phyloP scores from a whole-genome alignment of 2,888 invertebrate genomes.

The Ormia ochracea region DNA sequence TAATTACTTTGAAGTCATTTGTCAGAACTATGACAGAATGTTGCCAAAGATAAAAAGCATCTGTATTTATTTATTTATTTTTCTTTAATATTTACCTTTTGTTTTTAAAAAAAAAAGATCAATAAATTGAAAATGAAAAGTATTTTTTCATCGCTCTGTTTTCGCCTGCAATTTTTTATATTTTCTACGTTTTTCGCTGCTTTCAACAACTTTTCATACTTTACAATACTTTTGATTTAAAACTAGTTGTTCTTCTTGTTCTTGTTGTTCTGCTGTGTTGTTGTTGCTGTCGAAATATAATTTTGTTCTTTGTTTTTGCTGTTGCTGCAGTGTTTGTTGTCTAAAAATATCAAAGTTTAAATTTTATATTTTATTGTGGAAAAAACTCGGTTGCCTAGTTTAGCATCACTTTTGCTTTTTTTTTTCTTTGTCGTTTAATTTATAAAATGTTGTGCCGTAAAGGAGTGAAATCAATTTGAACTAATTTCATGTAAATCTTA shows the following conservation, averaged over 20 bases:
- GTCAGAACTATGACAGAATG: conserved; percentile 38
- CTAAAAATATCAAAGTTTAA: conserved; percentile 61
- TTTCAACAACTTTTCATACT: conserved; percentile 41
- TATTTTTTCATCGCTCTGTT: conserved; percentile 9
- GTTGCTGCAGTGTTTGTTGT: conserved; percentile 30
- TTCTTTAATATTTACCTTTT: too few relatives aligned
- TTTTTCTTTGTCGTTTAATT: conserved; percentile 28
- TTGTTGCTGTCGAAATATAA: conserved; percentile 32
- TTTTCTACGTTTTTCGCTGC: neutral
- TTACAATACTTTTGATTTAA: conserved; percentile 40
- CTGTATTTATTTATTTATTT: neutral
- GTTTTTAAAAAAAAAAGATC: neutral
- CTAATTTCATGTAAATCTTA: neutral
- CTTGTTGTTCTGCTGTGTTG: too few relatives aligned
- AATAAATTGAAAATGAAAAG: neutral
- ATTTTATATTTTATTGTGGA: conserved; percentile 45
- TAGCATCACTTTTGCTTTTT: conserved; percentile 56
- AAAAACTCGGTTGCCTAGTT: conserved; percentile 50
- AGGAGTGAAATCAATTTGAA: conserved; percentile 33
- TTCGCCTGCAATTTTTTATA: conserved; percentile 21
- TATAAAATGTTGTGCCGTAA: conserved; percentile 46
- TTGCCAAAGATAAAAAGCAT: neutral
- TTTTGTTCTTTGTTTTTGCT: conserved; percentile 7
- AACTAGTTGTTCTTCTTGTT: too few relatives aligned
- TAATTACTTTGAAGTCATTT: conserved; percentile 48